Base-by-base conservation (phyloP, 2,797 vertebrate species). In the Spinus pinus region DNA sequence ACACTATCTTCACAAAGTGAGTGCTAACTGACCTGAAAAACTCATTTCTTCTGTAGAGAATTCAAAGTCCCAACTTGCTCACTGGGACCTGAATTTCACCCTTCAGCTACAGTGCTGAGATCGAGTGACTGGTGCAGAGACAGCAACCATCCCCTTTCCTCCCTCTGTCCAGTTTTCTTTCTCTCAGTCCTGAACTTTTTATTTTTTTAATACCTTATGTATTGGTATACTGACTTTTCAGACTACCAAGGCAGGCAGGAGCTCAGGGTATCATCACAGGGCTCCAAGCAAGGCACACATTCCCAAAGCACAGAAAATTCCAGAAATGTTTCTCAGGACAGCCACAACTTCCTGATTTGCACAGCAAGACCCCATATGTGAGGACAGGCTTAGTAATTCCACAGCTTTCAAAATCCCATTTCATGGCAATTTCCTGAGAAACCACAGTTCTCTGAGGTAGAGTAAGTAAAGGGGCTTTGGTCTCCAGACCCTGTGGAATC, bases 11-110 rank as follows among this genome's bases (percentile, higher is more conserved):
- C 84, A 81, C 70, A 77, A 94, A 88, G 47, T 0, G 0, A 93
- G 62, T 4, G 3, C 49, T 83, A 96, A 88, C 28, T 95, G 94
- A 95, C 72, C 86, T 93, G 89, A 86, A 94, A 97, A 89, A 87
- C 44, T 88, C 25, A 35, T 75, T 91, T 72, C 69, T 91, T 83
- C 6, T 46, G 30, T 7, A 51, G 72, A 56, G 57, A 89, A 86
- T 65, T 92, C 86, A 66, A 95, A 96, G 89, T 95, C 79, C 79
- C 81, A 92, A 21, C 46, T 44, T 83, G 46, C 15, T 83, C 71
- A 56, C 27, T 49, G 39, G 28, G 14, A 57, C 31, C 78, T 44
- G 28, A 92, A 91, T 89, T 89, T 71, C 42, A 87, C 15, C 25
- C 42, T 86, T 83, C 75, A 92, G 71, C 65, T 87, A 35, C 47